A percentile compares a stretch with the other conserved stretches of the same genome.
phyloP scores from a whole-genome alignment of 2,113 vertebrate species.

The Aegithalos caudatus region DNA sequence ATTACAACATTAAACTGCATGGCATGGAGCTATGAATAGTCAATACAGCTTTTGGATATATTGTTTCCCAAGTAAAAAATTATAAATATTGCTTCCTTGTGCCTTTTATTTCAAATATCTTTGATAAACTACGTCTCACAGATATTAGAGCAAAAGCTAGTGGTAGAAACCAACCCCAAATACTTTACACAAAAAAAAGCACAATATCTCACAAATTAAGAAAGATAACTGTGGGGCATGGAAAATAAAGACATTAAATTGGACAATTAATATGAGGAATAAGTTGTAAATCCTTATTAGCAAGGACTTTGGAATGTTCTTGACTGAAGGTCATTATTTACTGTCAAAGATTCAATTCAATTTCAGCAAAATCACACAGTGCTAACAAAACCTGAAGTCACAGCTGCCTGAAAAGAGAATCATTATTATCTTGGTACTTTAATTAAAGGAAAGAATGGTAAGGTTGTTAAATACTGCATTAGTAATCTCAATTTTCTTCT shows the following conservation, averaged over 20 bases:
- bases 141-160: not conserved
- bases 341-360: not conserved
- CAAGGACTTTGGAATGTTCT: not conserved
- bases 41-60: not conserved
- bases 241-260: not conserved
- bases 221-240: not conserved
- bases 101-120: not conserved
- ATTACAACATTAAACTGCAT: not conserved
- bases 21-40: not conserved
- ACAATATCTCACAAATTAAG: not conserved
- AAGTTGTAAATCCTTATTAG: not conserved
- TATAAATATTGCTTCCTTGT: not conserved
- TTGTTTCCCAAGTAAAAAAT: not conserved
- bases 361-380: not conserved
- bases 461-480: not conserved
- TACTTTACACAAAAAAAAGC: not conserved
- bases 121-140: not conserved
- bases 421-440: not conserved
- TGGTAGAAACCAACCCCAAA: not conserved
- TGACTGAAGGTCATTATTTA: constrained; percentile 35
- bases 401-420: not conserved
- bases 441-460: constrained; percentile 13
- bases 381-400: not conserved
- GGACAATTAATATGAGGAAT: not conserved
- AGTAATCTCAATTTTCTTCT: not conserved